Evolutionary conservation across 2,888 invertebrate species (phyloP).

Genomic region (Eudemis profundana): DNA sequence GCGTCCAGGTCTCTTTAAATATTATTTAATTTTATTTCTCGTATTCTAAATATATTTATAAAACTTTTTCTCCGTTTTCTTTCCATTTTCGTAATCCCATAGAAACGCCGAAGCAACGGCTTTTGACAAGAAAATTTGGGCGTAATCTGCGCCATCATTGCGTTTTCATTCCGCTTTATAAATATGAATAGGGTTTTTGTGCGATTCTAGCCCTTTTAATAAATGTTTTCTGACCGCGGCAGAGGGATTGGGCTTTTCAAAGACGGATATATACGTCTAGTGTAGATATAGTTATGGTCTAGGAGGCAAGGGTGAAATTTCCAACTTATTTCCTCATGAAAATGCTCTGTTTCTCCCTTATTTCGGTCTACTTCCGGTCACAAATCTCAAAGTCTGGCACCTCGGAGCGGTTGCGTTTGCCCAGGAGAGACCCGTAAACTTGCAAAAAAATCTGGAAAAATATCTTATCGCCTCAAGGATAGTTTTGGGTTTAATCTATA

Average conservation of each 20-base stretch:
- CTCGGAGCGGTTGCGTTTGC: no score
- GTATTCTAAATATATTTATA: background rate
- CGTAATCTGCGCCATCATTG: constrained; percentile 4
- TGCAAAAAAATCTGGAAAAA: no score
- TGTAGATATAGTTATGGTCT: no score
- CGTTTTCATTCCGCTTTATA: constrained; percentile 11
- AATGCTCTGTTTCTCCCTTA: no score
- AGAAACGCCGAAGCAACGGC: constrained; percentile 14
- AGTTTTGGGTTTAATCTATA: no score
- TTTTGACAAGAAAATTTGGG: constrained; percentile 10
- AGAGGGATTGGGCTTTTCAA: background rate
- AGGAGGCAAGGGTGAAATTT: no score
- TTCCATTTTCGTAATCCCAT: constrained; percentile 25
- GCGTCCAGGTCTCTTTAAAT: background rate
- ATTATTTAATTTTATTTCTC: background rate
- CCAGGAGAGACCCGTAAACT: no score
- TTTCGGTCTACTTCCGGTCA: no score
- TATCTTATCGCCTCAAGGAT: no score
- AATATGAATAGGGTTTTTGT: constrained; percentile 12
- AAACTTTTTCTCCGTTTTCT: constrained; percentile 16
- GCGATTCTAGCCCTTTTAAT: background rate
- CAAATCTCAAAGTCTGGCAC: no score
- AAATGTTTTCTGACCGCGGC: constrained; percentile 6
- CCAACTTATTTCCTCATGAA: no score
- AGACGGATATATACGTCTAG: background rate